Base-by-base conservation (phyloP, 2,888 invertebrate species). In the Hecatera dysodea region DNA sequence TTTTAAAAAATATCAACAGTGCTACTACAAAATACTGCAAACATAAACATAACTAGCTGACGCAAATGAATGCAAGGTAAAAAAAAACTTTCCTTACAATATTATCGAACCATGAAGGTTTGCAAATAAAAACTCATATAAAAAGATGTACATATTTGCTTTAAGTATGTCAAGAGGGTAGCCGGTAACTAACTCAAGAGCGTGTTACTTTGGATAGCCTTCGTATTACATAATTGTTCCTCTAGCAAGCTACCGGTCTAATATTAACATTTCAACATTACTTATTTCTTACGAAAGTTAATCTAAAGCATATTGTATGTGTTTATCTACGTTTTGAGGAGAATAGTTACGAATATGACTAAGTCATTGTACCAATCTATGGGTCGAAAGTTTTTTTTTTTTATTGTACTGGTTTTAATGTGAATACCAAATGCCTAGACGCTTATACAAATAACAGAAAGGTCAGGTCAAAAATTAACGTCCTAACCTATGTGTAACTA, bases 241-340 rank as follows among this genome's bases (percentile, higher is more conserved):
- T 68, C 52, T n/a, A 8, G 11, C 9, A 19, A 9, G 36, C 22
- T 61, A 60, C 42, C 24, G 33, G 70, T 60, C 24, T 52, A 33
- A 42, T 33, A n/a, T 50, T 50, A 44, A 44, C 19, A 44, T 61
- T 52, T 52, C 72, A 44, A 52, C 60, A 70, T 5, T 24, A 12
- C 33, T 44, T 53, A 19, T 12, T 72, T 52, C n/a, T 61, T 44
- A 22, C 8, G 73, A 70, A 70, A 72, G 50, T 52, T 70, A 22
- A 5, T 60, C 24, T 50, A 36, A 46, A 29, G 24, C n/a, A n/a
- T n/a, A 42, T 53, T 8, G 17, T 44, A 15, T 36, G 24, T 0
- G 5, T 11, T 9, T 12, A 39, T 42, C 15, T 7, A 9, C 17
- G 24, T 24, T 57, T 57, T 39, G 17, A 0, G 22, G 1, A 19